Base-by-base conservation (phyloP, 2,888 invertebrate genomes). In the Molanna angustata region DNA sequence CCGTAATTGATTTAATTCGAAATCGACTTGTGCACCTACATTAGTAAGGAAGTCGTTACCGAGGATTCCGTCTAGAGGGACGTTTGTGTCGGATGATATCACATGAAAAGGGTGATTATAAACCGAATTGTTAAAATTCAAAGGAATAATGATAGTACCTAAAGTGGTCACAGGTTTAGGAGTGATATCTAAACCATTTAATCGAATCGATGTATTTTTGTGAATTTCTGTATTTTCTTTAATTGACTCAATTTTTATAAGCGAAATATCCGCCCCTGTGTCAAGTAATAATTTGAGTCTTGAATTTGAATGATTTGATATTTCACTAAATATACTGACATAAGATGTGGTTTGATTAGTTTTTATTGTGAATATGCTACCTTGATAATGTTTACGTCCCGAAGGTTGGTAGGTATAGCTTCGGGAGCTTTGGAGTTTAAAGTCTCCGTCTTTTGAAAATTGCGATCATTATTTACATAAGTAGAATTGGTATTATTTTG, bases 261-360 rank as follows among this genome's bases (percentile, higher is more conserved):
- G 27, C n/a, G 22, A 22, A n/a, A 43, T 22, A 13, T 43, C 22
- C 2, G 43, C 22, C 2, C 43, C 43, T 2, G 43, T 22, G 27
- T 43, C 43, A 11, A 43, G n/a, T n/a, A 43, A 13, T n/a, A n/a
- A n/a, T n/a, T n/a, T n/a, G n/a, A n/a, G n/a, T n/a, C n/a, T n/a
- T n/a, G n/a, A n/a, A n/a, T n/a, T n/a, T n/a, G n/a, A n/a, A n/a
- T n/a, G n/a, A n/a, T n/a, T n/a, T n/a, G n/a, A n/a, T n/a, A n/a
- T n/a, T n/a, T n/a, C n/a, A n/a, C n/a, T n/a, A n/a, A n/a, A n/a
- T n/a, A n/a, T n/a, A n/a, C n/a, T n/a, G n/a, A 41, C 4, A 19
- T 18, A 18, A 4, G 21, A 41, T 18, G 19, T 41, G 19, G 41
- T 19, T 4, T 41, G 13, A 17, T 4, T 20, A 19, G 6, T 41